Evolutionary conservation across 92 coral and sea anemone species (phyloP).

Genomic region (Virgularia gustaviana): DNA sequence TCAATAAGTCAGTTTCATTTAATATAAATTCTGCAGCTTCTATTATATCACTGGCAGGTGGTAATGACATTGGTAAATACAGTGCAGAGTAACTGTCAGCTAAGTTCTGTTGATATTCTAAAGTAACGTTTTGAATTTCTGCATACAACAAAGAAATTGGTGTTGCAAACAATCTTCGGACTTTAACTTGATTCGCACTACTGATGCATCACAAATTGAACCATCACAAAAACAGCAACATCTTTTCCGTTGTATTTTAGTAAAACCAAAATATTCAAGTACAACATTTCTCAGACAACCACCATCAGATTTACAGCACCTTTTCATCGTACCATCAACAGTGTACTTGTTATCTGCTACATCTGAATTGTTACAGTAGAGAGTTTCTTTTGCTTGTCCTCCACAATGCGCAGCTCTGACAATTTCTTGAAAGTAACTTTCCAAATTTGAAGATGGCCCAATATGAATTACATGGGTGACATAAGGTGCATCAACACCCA

Average conservation of each 20-base stretch:
- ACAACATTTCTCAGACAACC: conserved; percentile 19
- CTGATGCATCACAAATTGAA: no score
- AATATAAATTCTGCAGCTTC: no score
- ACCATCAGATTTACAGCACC: not conserved
- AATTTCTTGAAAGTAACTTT: conserved; percentile 19
- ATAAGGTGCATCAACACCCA: conserved; percentile 13
- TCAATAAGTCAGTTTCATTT: no score
- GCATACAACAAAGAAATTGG: no score
- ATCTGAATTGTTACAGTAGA: conserved; percentile 31
- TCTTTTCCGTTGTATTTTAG: not conserved
- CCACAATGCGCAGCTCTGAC: conserved; percentile 26
- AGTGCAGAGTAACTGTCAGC: no score
- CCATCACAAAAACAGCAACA: conserved; percentile 23
- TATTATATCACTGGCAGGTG: no score
- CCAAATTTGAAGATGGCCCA: conserved; percentile 17
- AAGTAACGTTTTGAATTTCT: no score
- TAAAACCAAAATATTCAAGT: conserved; percentile 21
- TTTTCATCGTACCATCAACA: conserved; percentile 42
- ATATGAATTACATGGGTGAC: conserved; percentile 19
- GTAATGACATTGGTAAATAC: no score
- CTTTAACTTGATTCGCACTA: no score
- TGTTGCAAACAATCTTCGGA: no score
- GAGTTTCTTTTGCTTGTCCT: conserved; percentile 11
- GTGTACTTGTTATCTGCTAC: conserved; percentile 23
- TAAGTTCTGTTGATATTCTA: no score